phyloP scores from a whole-genome alignment of 2,113 vertebrate species.

The Pseudopipra pipra region DNA sequence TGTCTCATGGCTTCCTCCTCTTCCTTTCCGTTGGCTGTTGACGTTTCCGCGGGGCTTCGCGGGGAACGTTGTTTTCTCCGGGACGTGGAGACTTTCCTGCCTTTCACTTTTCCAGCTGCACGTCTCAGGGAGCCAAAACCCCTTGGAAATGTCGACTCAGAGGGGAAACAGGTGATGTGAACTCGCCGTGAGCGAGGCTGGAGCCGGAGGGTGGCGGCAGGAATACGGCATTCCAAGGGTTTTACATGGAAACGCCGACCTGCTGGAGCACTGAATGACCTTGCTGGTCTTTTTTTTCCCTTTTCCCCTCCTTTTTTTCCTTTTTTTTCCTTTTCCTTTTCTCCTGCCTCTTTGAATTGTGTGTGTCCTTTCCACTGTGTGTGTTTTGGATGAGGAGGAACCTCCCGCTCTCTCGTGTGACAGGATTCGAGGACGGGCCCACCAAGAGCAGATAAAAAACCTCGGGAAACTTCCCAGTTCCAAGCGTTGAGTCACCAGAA shows the following conservation, averaged over 20 bases:
- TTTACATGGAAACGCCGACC: not conserved
- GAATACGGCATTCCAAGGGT: not conserved
- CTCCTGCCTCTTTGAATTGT: not conserved
- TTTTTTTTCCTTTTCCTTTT: not conserved
- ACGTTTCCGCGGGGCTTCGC: not conserved
- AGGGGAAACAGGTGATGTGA: conserved; percentile 67
- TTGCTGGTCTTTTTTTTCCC: not conserved
- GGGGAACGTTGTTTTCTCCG: not conserved
- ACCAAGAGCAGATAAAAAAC: conserved; percentile 62
- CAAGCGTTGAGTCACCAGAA: conserved; percentile 64
- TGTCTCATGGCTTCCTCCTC: not conserved
- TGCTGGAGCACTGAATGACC: not conserved
- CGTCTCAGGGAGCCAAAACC: conserved; percentile 32
- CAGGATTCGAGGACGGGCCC: not conserved
- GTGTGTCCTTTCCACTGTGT: conserved; percentile 35
- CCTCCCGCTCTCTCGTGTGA: not conserved
- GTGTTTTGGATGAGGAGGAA: conserved; percentile 46
- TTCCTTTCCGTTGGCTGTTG: not conserved
- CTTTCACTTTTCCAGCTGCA: conserved; percentile 10
- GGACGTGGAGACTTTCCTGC: not conserved
- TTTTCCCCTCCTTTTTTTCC: rapidly evolving
- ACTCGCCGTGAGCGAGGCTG: conserved; percentile 37
- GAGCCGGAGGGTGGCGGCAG: conserved; percentile 27
- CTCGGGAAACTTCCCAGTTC: conserved; percentile 55
- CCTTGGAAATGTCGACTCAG: conserved; percentile 60